Percentiles rank a stretch among this genome's conserved stretches.
Conservation (phyloP, 2,888 invertebrate species). For the Tuta absoluta region DNA sequence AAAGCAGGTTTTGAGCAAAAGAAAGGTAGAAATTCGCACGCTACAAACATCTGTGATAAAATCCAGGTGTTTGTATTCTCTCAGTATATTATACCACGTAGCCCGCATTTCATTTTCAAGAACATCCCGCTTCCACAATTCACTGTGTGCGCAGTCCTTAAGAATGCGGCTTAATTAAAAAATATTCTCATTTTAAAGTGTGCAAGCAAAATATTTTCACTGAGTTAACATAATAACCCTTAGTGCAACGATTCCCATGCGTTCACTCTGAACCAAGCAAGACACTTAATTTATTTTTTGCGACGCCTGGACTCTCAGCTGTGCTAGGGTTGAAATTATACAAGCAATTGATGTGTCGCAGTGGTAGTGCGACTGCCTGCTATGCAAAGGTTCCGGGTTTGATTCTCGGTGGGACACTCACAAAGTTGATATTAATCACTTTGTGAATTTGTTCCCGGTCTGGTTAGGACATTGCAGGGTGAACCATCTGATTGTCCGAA, state of each 20-base stretch:
- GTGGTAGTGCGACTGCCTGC: no score
- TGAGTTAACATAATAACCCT: slow-evolving; percentile 27
- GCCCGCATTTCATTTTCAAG: slow-evolving; percentile 12
- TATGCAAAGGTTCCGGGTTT: no score
- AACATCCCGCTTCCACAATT: slow-evolving; percentile 18
- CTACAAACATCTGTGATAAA: neutral
- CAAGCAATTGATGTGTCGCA: no score
- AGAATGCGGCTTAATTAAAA: slow-evolving; percentile 28
- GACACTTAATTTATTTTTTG: slow-evolving; percentile 30
- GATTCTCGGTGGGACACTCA: no score
- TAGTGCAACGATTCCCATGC: slow-evolving; percentile 25
- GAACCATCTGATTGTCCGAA: no score
- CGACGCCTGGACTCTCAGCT: slow-evolving; percentile 14
- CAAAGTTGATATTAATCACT: no score
- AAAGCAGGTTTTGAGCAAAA: neutral
- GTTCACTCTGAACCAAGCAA: slow-evolving; percentile 24
- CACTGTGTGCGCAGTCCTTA: slow-evolving; percentile 22
- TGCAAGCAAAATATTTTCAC: slow-evolving; percentile 21
- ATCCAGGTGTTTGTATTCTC: slow-evolving; percentile 3
- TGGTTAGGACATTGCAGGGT: no score
- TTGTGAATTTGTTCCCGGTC: no score
- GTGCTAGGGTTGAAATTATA: slow-evolving; percentile 8
- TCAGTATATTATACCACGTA: slow-evolving; percentile 18
- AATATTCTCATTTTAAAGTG: slow-evolving; percentile 22
- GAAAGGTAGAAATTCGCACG: neutral